Evolutionary conservation across 2,797 vertebrate genomes (phyloP), one percentile per base, ranked within the genome.

Genomic region (Phoeniculus purpureus): DNA sequence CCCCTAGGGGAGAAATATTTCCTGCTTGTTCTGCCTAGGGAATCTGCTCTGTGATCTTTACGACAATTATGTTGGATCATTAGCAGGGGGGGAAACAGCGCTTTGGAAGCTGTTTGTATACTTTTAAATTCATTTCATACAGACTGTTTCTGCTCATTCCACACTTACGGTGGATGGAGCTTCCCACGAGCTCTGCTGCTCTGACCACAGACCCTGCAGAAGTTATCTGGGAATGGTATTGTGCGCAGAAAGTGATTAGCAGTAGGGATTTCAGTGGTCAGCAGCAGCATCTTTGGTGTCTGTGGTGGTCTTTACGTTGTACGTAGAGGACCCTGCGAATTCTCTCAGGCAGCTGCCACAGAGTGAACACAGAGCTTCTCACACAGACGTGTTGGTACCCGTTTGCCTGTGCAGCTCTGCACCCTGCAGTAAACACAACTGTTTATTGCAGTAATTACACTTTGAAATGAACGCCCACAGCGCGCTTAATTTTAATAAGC

Each of bases 361-460:
- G 79, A 87, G 78, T 64, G 61, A 93, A 82, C 83, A 74, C 93
- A 92, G 81, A 93, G 90, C 76, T 84, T 80, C 93, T 96, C 84
- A 77, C 3, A 64, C 19, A 89, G 94, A 73, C 96, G 34, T 90
- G 96, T 96, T 95, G 91, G 87, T 95, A 92, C 96, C 92, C 51
- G 94, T 25, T 91, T 85, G 22, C 56, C 66, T 96, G 85, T 89
- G 87, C 48, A 34, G 93, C 85, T 93, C 89, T 93, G 91, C 81
- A 58, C 83, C 88, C 88, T 93, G 87, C 95, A 96, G 91, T 96
- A 96, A 96, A 96, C 94, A 93, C 87, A 77, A 94, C 91, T 96
- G 95, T 96, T 97, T 97, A 93, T 95, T 96, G 96, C 95, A 80
- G 93, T 95, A 96, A 96, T 95, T 96, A 96, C 81, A 84, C 91